phyloP scores from a whole-genome alignment of 2,888 invertebrate species.

The Orchesella flavescens region DNA sequence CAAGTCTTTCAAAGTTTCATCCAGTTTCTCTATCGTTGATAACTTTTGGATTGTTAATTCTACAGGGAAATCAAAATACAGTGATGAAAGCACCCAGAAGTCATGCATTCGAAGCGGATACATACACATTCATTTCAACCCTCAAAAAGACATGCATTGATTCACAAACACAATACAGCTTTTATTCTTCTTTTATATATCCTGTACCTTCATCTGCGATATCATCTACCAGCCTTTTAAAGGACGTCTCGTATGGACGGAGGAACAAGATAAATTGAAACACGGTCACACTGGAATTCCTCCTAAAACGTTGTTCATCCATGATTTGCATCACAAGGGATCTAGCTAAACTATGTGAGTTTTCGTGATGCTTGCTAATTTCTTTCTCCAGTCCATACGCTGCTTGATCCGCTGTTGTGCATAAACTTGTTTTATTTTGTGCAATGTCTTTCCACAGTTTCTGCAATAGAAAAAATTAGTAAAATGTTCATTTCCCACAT shows the following conservation, averaged over 20 bases:
- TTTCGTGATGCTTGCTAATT: constrained; percentile 46
- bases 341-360: constrained; percentile 71
- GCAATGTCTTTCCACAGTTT: constrained; percentile 68
- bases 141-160: too few relatives aligned
- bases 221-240: constrained; percentile 73
- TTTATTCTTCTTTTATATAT: constrained; percentile 2
- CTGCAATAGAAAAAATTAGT: constrained; percentile 8
- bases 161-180: too few relatives aligned
- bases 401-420: constrained; percentile 67
- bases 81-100: too few relatives aligned
- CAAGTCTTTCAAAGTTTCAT: constrained; percentile 47
- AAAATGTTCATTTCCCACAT: too few relatives aligned
- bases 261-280: constrained; percentile 75
- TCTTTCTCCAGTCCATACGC: constrained; percentile 66
- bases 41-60: constrained; percentile 57
- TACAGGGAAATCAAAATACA: constrained; percentile 36
- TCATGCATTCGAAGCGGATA: too few relatives aligned
- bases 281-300: constrained; percentile 74
- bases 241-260: constrained; percentile 70
- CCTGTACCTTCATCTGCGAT: constrained; percentile 73
- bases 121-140: too few relatives aligned
- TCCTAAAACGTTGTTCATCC: constrained; percentile 71
- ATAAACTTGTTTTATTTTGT: constrained; percentile 61
- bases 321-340: constrained; percentile 73
- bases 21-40: constrained; percentile 40